These are phyloP conservation scores for Gadopsis bispinosus DNA, from an alignment of 2,797 vertebrate species.

Conservation along the genomic window DNA sequence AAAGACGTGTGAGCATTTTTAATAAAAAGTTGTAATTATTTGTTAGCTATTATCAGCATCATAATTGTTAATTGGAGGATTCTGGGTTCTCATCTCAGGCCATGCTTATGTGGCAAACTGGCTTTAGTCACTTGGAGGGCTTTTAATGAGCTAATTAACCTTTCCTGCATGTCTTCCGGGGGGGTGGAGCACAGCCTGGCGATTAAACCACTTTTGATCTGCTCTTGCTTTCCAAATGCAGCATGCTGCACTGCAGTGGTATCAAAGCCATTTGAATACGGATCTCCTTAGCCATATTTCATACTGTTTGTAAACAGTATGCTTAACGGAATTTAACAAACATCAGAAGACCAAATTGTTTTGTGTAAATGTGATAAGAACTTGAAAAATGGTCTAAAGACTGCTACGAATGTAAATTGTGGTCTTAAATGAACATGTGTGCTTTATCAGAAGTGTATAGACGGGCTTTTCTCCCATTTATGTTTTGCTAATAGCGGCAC, in stretches of 20 bases:
- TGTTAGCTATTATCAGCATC: constrained; percentile 42
- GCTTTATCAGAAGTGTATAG: constrained; percentile 51
- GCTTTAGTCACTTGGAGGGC: constrained; percentile 71
- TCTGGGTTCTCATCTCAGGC: constrained; percentile 38
- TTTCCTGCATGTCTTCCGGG: constrained; percentile 79
- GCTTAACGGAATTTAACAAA: constrained; percentile 29
- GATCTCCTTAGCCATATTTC: constrained; percentile 71
- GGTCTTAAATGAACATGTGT: constrained; percentile 44
- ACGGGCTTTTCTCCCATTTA: constrained; percentile 20
- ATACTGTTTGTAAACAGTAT: constrained; percentile 46
- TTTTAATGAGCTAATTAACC: constrained; percentile 78
- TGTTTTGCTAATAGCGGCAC: constrained; percentile 16
- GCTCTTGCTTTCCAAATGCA: constrained; percentile 66
- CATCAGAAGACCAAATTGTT: constrained; percentile 44
- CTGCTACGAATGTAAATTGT: constrained; percentile 64
- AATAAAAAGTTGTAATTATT: constrained; percentile 37
- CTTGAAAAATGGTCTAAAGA: constrained; percentile 39
- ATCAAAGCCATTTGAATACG: constrained; percentile 72
- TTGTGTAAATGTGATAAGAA: constrained; percentile 26
- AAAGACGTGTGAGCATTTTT: constrained; percentile 27
- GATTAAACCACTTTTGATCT: constrained; percentile 55
- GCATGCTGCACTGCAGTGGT: constrained; percentile 63
- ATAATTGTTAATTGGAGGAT: constrained; percentile 47
- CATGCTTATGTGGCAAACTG: constrained; percentile 49
- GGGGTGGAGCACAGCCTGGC: constrained; percentile 65